Conservation (phyloP, 2,888 invertebrate genomes). For the Acanthosepion pharaonis region DNA sequence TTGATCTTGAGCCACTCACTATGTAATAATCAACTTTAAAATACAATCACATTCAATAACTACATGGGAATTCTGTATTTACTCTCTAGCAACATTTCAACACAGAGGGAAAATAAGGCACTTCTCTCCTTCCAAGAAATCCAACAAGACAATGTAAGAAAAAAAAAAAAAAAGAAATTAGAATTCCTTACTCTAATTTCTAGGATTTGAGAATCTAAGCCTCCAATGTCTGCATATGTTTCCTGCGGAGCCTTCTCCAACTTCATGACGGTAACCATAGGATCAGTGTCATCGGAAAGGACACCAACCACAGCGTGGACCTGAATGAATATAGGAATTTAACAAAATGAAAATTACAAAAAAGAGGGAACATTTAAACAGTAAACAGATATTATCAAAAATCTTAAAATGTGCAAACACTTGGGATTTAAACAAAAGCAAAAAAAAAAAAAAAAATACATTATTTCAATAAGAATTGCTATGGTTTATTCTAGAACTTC, state of each 20-base stretch:
- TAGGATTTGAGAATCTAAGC: constrained; percentile 96
- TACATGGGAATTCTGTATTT: too few species aligned
- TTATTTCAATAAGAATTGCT: too few species aligned
- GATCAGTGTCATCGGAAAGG: constrained; percentile 98
- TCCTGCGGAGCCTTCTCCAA: constrained; percentile 99
- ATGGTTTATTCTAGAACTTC: too few species aligned
- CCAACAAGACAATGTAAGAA: not conserved
- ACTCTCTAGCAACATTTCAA: not conserved
- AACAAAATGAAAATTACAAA: too few species aligned
- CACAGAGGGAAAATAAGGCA: not conserved
- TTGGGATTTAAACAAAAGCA: too few species aligned
- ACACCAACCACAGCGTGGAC: constrained; percentile 99
- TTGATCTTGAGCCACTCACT: too few species aligned
- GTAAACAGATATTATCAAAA: too few species aligned
- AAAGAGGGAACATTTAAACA: too few species aligned
- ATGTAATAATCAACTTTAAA: too few species aligned
- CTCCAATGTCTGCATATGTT: constrained; percentile 99
- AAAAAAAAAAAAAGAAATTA: not conserved
- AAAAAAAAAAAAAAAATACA: too few species aligned
- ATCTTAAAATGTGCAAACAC: too few species aligned
- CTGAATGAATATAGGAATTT: constrained; percentile 72
- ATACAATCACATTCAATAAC: too few species aligned
- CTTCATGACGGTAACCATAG: constrained; percentile 99
- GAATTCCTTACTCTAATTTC: constrained; percentile 83
- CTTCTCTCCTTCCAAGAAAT: not conserved